These are phyloP conservation scores for Platysteira castanea DNA, from an alignment of 2,113 vertebrate species.

Conservation along the genomic window DNA sequence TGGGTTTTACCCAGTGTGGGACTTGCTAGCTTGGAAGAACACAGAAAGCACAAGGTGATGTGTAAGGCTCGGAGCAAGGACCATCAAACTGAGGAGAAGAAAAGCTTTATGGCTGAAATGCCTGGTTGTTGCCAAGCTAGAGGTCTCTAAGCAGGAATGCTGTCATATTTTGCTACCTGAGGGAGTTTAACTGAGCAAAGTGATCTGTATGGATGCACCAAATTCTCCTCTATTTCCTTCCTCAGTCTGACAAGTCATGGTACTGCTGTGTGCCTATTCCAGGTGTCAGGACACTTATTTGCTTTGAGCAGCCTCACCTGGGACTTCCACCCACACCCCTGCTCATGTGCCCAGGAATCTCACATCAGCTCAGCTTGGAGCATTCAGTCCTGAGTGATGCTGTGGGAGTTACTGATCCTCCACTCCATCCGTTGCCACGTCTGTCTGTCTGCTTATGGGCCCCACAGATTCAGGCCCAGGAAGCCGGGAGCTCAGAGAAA, in stretches of 20 bases:
- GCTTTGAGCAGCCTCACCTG: background rate
- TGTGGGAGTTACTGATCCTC: background rate
- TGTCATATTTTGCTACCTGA: background rate
- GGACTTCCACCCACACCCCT: background rate
- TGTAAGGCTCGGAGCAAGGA: background rate
- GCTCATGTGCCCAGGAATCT: background rate
- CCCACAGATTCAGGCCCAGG: no score
- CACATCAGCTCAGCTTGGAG: background rate
- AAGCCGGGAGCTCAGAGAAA: background rate
- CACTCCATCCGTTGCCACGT: background rate
- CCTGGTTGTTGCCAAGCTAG: background rate
- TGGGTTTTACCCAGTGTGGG: background rate
- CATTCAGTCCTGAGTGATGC: background rate
- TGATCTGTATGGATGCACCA: background rate
- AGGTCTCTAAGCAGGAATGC: background rate
- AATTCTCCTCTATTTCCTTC: background rate
- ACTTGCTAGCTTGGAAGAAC: background rate
- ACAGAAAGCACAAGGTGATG: background rate
- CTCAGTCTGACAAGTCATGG: background rate
- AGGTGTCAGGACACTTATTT: background rate
- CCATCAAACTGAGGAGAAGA: background rate
- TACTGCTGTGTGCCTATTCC: background rate
- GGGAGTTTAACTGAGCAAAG: background rate
- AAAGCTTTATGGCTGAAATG: background rate
- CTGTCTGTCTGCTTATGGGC: background rate